phyloP scores from a whole-genome alignment of 2,113 vertebrate genomes.

The Empidonax alnorum region DNA sequence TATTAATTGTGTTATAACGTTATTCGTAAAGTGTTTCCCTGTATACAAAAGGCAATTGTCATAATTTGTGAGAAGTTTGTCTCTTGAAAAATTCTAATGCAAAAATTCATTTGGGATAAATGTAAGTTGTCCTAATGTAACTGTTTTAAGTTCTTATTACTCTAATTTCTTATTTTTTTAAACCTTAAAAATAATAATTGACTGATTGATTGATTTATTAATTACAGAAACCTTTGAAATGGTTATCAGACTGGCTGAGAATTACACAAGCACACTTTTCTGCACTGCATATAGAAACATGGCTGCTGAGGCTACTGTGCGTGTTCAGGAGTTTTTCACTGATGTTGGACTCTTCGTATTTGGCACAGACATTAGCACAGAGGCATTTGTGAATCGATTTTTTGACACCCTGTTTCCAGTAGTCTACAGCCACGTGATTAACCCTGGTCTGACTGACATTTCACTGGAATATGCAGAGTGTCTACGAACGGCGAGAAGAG shows the following conservation, averaged over 20 bases:
- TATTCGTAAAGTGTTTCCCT: background rate
- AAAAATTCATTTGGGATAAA: background rate
- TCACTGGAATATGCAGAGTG: constrained; percentile 80
- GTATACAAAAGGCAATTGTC: background rate
- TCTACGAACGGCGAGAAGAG: constrained; percentile 67
- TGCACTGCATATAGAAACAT: constrained; percentile 76
- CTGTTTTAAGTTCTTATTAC: background rate
- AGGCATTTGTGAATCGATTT: constrained; percentile 84
- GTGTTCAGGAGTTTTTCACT: constrained; percentile 83
- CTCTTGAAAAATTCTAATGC: background rate
- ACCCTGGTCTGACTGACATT: constrained; percentile 69
- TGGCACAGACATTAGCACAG: constrained; percentile 80
- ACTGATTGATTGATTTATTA: background rate
- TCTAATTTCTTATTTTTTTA: background rate
- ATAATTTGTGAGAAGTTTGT: background rate
- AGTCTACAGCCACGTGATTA: constrained; percentile 82
- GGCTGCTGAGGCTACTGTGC: constrained; percentile 70
- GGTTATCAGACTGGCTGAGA: constrained; percentile 84
- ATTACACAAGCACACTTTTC: constrained; percentile 80
- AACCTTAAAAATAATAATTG: background rate
- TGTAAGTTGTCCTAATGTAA: background rate
- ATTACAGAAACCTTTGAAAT: constrained; percentile 84
- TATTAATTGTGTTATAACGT: background rate
- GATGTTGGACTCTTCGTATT: constrained; percentile 86
- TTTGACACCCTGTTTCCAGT: constrained; percentile 87